Evolutionary conservation across 2,888 invertebrate species (phyloP), one percentile per base, ranked within the genome.

Genomic region (Anaspis maculata): DNA sequence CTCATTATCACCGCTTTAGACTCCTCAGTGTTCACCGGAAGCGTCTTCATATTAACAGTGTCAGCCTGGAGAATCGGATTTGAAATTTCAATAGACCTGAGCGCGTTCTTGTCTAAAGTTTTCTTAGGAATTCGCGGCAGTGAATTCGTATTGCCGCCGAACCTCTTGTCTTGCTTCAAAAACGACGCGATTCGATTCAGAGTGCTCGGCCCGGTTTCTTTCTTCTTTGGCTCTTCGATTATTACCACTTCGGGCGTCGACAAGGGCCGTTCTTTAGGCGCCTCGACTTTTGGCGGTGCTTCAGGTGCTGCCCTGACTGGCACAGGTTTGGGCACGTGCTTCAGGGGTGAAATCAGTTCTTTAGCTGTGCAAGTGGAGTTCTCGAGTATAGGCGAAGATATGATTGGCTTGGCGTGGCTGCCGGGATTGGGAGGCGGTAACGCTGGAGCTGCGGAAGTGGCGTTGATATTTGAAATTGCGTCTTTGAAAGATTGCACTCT

Each of bases 61-160:
- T 76, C 73, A 34, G 72, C 74, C 54, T 83, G 82, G 1, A 79
- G 75, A 47, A 91, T 87, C 0, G 90, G 90, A 51, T 79, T 75
- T 0, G 90, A 90, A 51, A 91, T 90, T 59, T 87, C 82, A 30
- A 89, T 66, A 34, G 76, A 81, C 29, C 85, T 73, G 30, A 90
- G 56, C 0, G 79, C 71, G 9, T 78, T 79, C 52, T 83, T 80
- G 52, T 88, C 83, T 43, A 73, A 71, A 0, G 68, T 66, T 44
- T 70, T 71, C 34, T 70, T 73, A n/a, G n/a, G n/a, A n/a, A n/a
- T n/a, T n/a, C n/a, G n/a, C n/a, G n/a, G n/a, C n/a, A n/a, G n/a
- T n/a, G n/a, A n/a, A n/a, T n/a, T n/a, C n/a, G n/a, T n/a, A 44
- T 73, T 19, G 9, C 9, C 72, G 0, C 69, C 62, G n/a, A n/a